phyloP scores from a whole-genome alignment of 2,888 invertebrate genomes.

The Ormyrus labotus region DNA sequence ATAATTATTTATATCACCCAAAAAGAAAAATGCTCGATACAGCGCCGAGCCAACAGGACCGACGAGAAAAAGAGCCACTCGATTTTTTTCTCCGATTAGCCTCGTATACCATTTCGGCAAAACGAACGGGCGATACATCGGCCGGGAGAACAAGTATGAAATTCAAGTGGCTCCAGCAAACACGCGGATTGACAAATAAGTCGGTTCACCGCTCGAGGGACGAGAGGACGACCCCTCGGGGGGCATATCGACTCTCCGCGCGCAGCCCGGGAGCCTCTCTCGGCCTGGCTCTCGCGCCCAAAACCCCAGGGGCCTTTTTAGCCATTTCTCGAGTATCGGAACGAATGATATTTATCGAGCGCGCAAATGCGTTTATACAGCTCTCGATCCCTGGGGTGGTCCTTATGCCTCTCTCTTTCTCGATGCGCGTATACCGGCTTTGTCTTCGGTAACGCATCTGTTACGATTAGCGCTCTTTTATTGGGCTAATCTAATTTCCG shows the following conservation, averaged over 20 bases:
- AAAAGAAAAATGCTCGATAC: no score
- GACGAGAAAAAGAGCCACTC: no score
- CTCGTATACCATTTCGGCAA: background rate
- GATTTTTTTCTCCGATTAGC: background rate
- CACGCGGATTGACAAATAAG: constrained; percentile 48
- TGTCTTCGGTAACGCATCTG: constrained; percentile 53
- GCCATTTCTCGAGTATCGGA: constrained; percentile 73
- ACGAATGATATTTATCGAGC: constrained; percentile 76
- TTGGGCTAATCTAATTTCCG: constrained; percentile 41
- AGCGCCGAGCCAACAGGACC: no score
- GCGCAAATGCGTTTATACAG: constrained; percentile 69
- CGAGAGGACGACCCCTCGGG: constrained; percentile 6
- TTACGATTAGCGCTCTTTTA: constrained; percentile 45
- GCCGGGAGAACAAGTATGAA: background rate
- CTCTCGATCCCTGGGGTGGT: constrained; percentile 74
- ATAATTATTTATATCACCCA: no score
- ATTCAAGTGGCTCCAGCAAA: background rate
- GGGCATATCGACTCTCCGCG: background rate
- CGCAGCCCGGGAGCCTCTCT: background rate
- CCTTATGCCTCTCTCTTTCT: constrained; percentile 55
- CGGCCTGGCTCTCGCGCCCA: background rate
- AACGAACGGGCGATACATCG: background rate
- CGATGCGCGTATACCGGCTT: constrained; percentile 55
- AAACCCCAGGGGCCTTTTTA: constrained; percentile 27
- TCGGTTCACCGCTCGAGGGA: constrained; percentile 26